Evolutionary conservation across 2,113 vertebrate species (phyloP).

Genomic region (Microtus oregoni): DNA sequence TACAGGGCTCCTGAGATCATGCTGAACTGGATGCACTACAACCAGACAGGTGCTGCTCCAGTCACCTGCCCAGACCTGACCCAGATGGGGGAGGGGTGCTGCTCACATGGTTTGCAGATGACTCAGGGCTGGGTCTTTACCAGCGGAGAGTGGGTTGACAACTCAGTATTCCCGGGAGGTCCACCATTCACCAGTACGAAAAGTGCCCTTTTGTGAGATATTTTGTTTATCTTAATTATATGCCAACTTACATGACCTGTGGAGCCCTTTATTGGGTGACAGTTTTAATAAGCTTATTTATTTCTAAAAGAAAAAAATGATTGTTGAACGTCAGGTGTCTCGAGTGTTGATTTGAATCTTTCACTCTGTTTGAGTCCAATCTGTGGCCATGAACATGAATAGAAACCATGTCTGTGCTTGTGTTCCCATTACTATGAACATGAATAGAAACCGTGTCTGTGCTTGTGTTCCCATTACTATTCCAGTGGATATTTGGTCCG

Average conservation of each 20-base stretch:
- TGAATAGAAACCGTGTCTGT: not conserved
- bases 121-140: not conserved
- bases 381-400: not conserved
- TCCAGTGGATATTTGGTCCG: constrained; percentile 99
- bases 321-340: not conserved
- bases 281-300: constrained; percentile 36
- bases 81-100: not conserved
- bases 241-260: not conserved
- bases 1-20: constrained; percentile 99
- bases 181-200: not conserved
- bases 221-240: constrained; percentile 14
- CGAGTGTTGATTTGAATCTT: constrained; percentile 26
- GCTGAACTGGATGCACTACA: constrained; percentile 99
- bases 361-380: not conserved
- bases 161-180: not conserved
- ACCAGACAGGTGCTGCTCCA: constrained; percentile 93
- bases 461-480: constrained; percentile 62
- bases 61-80: not conserved
- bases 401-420: constrained; percentile 40
- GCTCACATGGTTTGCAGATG: not conserved
- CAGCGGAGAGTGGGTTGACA: not conserved
- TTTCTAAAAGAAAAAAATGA: constrained; percentile 34
- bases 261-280: not conserved
- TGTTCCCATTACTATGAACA: constrained; percentile 26
- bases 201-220: not conserved